phyloP scores from a whole-genome alignment of 2,797 vertebrate genomes.

The Sitta carolinensis region DNA sequence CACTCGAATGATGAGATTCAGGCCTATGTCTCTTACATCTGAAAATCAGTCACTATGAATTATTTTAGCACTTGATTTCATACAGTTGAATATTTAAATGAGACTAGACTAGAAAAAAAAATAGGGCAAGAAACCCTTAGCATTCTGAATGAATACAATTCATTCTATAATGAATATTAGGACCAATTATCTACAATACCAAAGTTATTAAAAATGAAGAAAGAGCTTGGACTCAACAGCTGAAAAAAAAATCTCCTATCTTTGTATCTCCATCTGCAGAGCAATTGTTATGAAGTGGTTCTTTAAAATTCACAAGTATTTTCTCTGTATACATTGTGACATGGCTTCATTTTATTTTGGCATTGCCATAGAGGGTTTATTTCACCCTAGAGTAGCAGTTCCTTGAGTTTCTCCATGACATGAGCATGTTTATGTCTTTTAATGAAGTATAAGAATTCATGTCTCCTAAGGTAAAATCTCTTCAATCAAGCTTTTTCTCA shows the following conservation, averaged over 20 bases:
- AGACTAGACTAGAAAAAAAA: not conserved
- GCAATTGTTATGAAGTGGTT: not conserved
- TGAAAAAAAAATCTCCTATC: not conserved
- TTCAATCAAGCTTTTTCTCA: not conserved
- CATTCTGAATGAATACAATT: not conserved
- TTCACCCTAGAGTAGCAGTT: constrained; percentile 31
- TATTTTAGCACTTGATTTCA: not conserved
- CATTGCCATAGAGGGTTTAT: not conserved
- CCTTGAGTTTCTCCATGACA: not conserved
- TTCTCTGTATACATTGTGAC: not conserved
- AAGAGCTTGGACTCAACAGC: not conserved
- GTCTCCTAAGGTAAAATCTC: not conserved
- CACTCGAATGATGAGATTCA: not conserved
- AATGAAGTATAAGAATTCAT: not conserved
- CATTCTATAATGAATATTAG: not conserved
- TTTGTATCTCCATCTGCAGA: not conserved
- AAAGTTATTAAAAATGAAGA: not conserved
- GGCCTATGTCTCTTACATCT: not conserved
- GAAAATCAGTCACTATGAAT: not conserved
- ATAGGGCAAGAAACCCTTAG: not conserved
- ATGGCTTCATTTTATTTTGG: constrained; percentile 5
- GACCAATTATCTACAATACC: not conserved
- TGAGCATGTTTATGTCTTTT: not conserved
- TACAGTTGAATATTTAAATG: not conserved
- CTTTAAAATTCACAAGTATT: constrained; percentile 11